phyloP scores from a whole-genome alignment of 2,797 vertebrate genomes.

The Dipus sagitta region DNA sequence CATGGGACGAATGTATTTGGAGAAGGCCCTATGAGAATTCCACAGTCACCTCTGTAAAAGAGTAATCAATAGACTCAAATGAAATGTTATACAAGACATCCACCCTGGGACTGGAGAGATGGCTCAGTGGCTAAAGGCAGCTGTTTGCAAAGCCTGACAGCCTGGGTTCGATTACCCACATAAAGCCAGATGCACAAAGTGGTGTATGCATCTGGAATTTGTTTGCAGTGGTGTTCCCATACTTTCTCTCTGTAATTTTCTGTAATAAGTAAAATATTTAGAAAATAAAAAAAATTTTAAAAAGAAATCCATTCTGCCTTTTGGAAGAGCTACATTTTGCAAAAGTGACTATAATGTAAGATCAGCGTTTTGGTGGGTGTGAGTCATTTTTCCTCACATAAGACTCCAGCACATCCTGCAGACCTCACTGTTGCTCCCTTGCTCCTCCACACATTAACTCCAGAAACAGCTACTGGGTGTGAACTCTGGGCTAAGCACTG shows the following conservation, averaged over 20 bases:
- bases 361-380: no score
- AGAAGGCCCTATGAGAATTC: not conserved
- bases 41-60: not conserved
- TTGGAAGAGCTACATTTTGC: not conserved
- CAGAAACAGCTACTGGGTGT: not conserved
- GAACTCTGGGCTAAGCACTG: no score
- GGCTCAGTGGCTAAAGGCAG: no score
- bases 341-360: not conserved
- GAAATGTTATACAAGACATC: not conserved
- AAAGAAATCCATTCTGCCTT: not conserved
- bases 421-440: not conserved
- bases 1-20: not conserved
- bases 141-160: no score
- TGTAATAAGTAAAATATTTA: no score
- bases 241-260: no score
- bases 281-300: no score
- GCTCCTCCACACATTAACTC: not conserved
- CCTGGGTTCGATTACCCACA: no score
- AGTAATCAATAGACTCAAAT: not conserved
- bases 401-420: not conserved
- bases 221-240: no score
- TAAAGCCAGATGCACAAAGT: no score
- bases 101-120: not conserved
- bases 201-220: no score
- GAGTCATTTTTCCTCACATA: fast-evolving